phyloP scores from a whole-genome alignment of 2,113 vertebrate genomes.

The Rattus norvegicus region GRCr8 NC_086027.1:51602001-51602500 shows the following conservation, averaged over 20 bases:
- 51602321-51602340: not conserved
- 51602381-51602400: not conserved
- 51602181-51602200: not conserved
- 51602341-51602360: not conserved
- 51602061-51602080: not conserved
- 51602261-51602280: not conserved
- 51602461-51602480: not conserved
- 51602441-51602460: not conserved
- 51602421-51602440: too few species aligned
- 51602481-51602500: constrained; percentile 45
- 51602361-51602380: not conserved
- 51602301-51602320: not conserved
- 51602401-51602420: not conserved
- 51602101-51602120: not conserved
- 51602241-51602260: not conserved
- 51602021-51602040: not conserved
- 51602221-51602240: not conserved
- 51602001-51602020: not conserved
- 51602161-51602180: not conserved
- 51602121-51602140: not conserved
- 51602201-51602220: not conserved
- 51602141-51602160: not conserved
- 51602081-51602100: not conserved
- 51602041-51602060: not conserved
- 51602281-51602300: not conserved